phyloP scores from a whole-genome alignment of 2,113 vertebrate species.

The Sclerurus mexicanus region DNA sequence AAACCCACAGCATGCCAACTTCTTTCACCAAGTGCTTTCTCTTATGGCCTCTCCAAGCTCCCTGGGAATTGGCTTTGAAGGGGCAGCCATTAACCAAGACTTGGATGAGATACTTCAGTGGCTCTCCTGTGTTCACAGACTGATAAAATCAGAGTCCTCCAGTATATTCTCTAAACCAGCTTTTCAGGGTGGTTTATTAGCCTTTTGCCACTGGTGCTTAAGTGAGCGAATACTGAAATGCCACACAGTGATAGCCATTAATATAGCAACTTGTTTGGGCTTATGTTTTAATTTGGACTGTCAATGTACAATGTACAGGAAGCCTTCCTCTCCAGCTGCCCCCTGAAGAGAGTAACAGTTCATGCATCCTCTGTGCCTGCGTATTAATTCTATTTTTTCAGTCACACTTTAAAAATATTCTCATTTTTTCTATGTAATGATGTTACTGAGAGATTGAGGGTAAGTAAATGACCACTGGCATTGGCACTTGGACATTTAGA shows the following conservation, averaged over 20 bases:
- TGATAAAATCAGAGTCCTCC: not conserved
- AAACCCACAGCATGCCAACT: not conserved
- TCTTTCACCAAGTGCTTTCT: not conserved
- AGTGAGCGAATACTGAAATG: not conserved
- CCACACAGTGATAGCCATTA: not conserved
- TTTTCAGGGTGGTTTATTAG: not conserved
- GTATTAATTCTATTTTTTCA: not conserved
- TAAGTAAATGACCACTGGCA: not conserved
- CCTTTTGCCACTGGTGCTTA: not conserved
- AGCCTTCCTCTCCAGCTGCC: not conserved
- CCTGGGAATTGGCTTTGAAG: slow-evolving; percentile 6
- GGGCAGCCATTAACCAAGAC: not conserved
- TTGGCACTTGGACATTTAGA: not conserved
- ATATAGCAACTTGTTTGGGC: not conserved
- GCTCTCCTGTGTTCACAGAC: not conserved
- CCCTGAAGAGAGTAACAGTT: not conserved
- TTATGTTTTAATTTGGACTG: not conserved
- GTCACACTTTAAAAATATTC: not conserved
- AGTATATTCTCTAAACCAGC: not conserved
- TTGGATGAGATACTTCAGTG: not conserved
- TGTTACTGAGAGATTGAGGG: not conserved
- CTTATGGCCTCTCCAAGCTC: not conserved
- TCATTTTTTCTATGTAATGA: not conserved
- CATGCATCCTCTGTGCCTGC: not conserved
- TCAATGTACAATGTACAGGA: not conserved